Base-by-base conservation (phyloP, 2,113 vertebrate species). In the Oostethus manadensis region DNA sequence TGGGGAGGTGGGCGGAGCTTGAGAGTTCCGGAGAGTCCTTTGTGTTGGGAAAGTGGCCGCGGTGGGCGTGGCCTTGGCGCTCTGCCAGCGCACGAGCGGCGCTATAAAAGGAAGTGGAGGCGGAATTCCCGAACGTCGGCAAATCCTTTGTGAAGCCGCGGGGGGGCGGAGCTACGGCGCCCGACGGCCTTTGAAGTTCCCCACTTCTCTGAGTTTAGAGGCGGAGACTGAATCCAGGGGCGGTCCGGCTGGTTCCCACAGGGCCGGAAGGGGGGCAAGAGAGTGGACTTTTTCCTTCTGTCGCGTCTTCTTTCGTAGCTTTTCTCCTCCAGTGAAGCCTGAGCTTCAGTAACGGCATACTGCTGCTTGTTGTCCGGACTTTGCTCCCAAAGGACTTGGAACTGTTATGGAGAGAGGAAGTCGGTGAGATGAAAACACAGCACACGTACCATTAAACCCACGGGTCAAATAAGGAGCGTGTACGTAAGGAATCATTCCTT, bases 61-160 rank as follows among this genome's bases (percentile, higher is more conserved):
- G 58, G 78, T 61, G 77, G 81, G 90, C 88, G 84, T 87, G 79
- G 22, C 49, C 43, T 66, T 88, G 75, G 76, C 78, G 42, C 69
- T 58, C 74, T 45, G 87, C 84, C 87, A 88, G 84, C 76, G 77
- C 83, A 87, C 85, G 82, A 84, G 84, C 84, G 80, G 78, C 79
- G 87, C 89, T 88, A 86, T 86, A 91, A 87, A 91, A 89, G 88
- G 87, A 88, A 84, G 71, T 83, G 85, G 77, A 87, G 89, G 89
- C 86, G 89, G 89, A 87, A 88, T 88, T 87, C 86, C 87, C 84
- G 81, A 80, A 78, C 72, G 87, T 87, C 83, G 84, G 84, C 87
- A 84, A 89, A 88, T 88, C 88, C 86, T 87, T 87, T 88, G 86
- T 88, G 84, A 87, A 84, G 76, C 81, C 76, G 86, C 71, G 71